Conservation (phyloP, 1,140 invertebrate species). For the Pachyrhynchus sulphureomaculatus region DNA sequence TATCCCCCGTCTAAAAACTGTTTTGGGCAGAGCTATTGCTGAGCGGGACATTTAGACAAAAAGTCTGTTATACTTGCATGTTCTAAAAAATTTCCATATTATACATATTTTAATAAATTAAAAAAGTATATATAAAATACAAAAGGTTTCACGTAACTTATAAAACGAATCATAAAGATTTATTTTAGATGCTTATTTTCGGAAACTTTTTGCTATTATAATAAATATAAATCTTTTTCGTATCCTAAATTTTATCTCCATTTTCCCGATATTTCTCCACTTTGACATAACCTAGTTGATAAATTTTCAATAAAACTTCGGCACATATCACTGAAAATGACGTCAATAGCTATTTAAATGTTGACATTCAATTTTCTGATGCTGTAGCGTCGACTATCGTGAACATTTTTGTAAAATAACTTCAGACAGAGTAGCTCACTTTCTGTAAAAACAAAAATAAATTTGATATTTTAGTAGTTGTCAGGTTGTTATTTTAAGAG, state of each 20-base stretch:
- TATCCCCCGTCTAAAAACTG: too few relatives aligned
- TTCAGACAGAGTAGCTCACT: slow-evolving; percentile 2
- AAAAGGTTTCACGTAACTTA: too few relatives aligned
- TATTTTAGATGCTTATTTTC: too few relatives aligned
- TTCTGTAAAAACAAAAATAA: slow-evolving; percentile 9
- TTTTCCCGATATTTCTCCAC: background rate
- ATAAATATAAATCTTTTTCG: background rate
- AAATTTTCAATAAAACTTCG: slow-evolving; percentile 26
- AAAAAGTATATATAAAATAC: too few relatives aligned
- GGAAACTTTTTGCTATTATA: background rate
- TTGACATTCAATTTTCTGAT: slow-evolving; percentile 25
- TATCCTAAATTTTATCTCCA: background rate
- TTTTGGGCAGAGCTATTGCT: too few relatives aligned
- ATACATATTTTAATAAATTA: too few relatives aligned
- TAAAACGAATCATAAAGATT: too few relatives aligned
- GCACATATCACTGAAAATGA: slow-evolving; percentile 27
- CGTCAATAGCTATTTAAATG: slow-evolving; percentile 28
- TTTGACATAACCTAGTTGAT: slow-evolving; percentile 20
- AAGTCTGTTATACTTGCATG: too few relatives aligned
- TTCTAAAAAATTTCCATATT: too few relatives aligned
- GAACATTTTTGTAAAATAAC: slow-evolving; percentile 9
- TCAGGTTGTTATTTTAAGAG: too few relatives aligned
- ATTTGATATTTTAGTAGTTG: background rate
- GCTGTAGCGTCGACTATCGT: background rate
- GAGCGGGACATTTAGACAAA: too few relatives aligned